Conservation (phyloP, 2,888 invertebrate species). For the Gerris lacustris region DNA sequence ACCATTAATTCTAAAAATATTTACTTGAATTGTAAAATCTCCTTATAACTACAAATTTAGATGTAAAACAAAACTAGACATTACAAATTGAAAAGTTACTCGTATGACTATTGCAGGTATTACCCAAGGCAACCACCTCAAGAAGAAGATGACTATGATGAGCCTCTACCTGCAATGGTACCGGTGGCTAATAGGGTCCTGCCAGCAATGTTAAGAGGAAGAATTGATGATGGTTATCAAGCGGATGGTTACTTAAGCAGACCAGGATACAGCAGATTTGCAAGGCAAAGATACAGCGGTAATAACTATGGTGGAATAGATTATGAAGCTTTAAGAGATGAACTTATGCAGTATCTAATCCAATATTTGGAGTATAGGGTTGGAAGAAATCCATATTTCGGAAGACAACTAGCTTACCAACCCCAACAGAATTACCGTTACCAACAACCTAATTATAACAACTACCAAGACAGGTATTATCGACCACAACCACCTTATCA, state of each 20-base stretch:
- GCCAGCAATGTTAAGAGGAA: neutral
- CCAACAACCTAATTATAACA: neutral
- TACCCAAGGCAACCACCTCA: conserved; percentile 17
- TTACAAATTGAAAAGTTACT: no score
- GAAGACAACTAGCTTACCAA: neutral
- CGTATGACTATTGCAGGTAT: conserved; percentile 16
- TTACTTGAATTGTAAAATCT: no score
- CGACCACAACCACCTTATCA: neutral
- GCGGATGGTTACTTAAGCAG: conserved; percentile 5
- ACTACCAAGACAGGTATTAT: neutral
- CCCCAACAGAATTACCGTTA: conserved; percentile 3
- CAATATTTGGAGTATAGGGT: conserved; percentile 29
- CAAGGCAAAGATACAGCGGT: conserved; percentile 12
- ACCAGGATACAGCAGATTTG: conserved; percentile 15
- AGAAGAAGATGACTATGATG: conserved; percentile 23
- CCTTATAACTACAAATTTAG: no score
- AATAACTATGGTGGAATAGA: conserved; percentile 18
- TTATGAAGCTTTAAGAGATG: conserved; percentile 29
- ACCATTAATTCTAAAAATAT: no score
- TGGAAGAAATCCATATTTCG: conserved; percentile 6
- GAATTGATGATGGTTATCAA: conserved; percentile 13
- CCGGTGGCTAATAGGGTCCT: conserved; percentile 20
- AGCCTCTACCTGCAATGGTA: conserved; percentile 23
- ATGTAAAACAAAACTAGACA: no score
- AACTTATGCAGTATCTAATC: conserved; percentile 31